These are phyloP conservation scores for Prionailurus bengalensis DNA, from an alignment of 2,113 vertebrate species.

Conservation along the genomic window DNA sequence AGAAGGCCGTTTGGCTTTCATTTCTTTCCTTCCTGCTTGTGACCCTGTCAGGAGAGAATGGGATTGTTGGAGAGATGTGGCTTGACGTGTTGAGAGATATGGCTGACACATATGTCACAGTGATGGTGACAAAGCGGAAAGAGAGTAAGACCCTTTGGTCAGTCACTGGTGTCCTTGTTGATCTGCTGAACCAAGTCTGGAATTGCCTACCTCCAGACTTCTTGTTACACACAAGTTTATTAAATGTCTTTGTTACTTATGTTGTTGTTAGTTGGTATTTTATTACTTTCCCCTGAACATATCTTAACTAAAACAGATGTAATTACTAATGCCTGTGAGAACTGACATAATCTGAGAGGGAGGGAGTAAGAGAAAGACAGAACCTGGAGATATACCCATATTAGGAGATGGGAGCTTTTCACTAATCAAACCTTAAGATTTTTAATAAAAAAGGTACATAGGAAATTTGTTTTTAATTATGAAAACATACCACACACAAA, in stretches of 20 bases:
- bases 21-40: not conserved
- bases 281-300: not conserved
- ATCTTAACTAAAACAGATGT: not conserved
- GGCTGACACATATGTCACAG: not conserved
- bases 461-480: slow-evolving; percentile 18
- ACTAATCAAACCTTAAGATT: not conserved
- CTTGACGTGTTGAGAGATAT: not conserved
- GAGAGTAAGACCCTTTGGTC: not conserved
- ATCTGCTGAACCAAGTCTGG: not conserved
- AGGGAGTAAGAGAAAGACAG: not conserved
- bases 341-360: not conserved
- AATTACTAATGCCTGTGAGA: slow-evolving; percentile 3
- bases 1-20: not conserved
- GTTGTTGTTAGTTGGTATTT: not conserved
- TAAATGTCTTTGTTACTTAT: not conserved
- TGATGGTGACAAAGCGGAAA: not conserved
- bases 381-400: not conserved
- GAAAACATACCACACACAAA: not conserved
- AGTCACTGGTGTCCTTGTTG: no score
- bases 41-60: not conserved
- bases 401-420: not conserved
- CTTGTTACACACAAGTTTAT: not conserved
- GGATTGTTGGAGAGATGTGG: not conserved
- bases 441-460: slow-evolving; percentile 5
- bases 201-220: not conserved